These are phyloP conservation scores for Rhynchonycteris naso DNA, from an alignment of 2,797 vertebrate species.

Conservation along the genomic window DNA sequence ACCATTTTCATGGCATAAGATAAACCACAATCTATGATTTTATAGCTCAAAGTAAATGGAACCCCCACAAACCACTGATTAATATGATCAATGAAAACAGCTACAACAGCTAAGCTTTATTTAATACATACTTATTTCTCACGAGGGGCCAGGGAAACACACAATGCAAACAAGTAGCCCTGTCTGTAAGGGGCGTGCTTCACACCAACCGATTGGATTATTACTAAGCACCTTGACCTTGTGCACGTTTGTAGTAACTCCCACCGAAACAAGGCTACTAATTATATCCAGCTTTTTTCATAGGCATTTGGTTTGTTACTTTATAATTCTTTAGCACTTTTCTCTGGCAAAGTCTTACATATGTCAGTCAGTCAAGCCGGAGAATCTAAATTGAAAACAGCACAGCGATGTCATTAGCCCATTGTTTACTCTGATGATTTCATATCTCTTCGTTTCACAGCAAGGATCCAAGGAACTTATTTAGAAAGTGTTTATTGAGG, in stretches of 20 bases:
- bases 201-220: neutral
- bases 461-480: neutral
- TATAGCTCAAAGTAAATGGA: neutral
- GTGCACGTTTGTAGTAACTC: neutral
- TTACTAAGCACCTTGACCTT: constrained; percentile 4
- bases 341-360: constrained; percentile 3
- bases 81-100: constrained; percentile 24
- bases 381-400: constrained; percentile 6
- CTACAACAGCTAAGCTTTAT: constrained; percentile 5
- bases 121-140: constrained; percentile 62
- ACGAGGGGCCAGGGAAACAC: neutral
- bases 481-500: neutral
- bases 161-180: neutral
- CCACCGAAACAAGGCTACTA: neutral
- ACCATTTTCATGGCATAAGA: neutral
- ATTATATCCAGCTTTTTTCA: constrained; percentile 15
- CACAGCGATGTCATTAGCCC: neutral
- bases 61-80: neutral
- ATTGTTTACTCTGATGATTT: neutral
- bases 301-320: constrained; percentile 19
- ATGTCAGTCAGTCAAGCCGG: neutral
- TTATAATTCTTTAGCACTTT: constrained; percentile 20
- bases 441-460: neutral
- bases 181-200: neutral
- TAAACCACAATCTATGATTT: neutral